Evolutionary conservation across 2,113 vertebrate genomes (phyloP).

Genomic region (Opisthocomus hoazin): DNA sequence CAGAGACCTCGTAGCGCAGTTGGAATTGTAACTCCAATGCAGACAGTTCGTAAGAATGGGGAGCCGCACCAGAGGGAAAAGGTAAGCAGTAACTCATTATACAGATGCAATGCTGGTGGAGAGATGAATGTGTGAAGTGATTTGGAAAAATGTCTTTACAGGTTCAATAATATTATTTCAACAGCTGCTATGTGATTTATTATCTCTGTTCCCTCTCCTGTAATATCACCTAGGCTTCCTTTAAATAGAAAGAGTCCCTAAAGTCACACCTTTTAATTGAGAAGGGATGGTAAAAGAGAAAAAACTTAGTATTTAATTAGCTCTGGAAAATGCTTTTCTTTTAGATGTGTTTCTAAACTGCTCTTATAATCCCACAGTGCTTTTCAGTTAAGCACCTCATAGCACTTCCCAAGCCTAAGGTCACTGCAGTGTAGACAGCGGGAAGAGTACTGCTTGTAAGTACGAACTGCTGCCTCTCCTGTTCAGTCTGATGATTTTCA

Average conservation of each 20-base stretch:
- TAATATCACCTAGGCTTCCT: slow-evolving; percentile 33
- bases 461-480: background rate
- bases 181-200: slow-evolving; percentile 44
- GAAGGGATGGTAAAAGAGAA: background rate
- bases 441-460: background rate
- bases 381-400: slow-evolving; percentile 2
- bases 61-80: background rate
- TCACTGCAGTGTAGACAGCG: background rate
- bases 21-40: background rate
- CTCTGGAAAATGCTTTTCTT: slow-evolving; percentile 25
- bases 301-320: slow-evolving; percentile 21
- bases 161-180: slow-evolving; percentile 35
- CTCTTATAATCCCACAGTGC: background rate
- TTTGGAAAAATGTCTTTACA: slow-evolving; percentile 29
- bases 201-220: slow-evolving; percentile 10
- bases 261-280: slow-evolving; percentile 55
- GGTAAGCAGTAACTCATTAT: background rate
- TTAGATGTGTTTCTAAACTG: slow-evolving; percentile 1
- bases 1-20: background rate
- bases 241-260: slow-evolving; percentile 40
- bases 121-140: slow-evolving; percentile 13
- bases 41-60: fast-evolving
- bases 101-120: background rate
- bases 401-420: background rate
- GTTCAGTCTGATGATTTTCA: background rate